Evolutionary conservation across 53 echinoderm and acorn worm genomes (phyloP).

Genomic region (Holothuria leucospilota): DNA sequence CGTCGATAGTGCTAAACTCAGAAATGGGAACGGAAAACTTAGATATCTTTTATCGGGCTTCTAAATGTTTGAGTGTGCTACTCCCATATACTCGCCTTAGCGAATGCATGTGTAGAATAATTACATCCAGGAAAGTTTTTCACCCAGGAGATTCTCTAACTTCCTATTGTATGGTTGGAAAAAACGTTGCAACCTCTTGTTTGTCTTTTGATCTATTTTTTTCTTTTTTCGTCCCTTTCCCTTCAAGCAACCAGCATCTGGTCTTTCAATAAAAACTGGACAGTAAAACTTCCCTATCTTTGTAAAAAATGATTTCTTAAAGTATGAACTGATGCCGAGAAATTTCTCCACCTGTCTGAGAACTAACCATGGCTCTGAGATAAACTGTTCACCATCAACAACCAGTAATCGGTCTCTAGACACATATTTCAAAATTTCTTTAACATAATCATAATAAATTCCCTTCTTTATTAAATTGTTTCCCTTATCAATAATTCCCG

Average conservation of each 20-base stretch:
- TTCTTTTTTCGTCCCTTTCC: not conserved
- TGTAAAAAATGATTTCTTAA: not conserved
- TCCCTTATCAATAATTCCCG: not conserved
- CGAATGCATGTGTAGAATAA: no score
- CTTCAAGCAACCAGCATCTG: slow-evolving; percentile 28
- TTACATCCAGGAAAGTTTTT: no score
- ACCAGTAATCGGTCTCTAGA: slow-evolving; percentile 9
- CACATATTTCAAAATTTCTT: not conserved
- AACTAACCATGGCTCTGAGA: slow-evolving; percentile 10
- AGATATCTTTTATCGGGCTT: no score
- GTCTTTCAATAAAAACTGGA: slow-evolving; percentile 23
- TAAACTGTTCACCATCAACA: slow-evolving; percentile 26
- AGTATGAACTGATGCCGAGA: not conserved
- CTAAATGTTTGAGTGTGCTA: no score
- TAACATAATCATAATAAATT: slow-evolving; percentile 9
- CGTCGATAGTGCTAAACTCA: no score
- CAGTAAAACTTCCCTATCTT: slow-evolving; percentile 32
- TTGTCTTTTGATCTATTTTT: no score
- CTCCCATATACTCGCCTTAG: no score
- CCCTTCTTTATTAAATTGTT: slow-evolving; percentile 32
- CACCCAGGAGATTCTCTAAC: no score
- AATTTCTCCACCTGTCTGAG: not conserved
- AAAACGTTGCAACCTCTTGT: no score
- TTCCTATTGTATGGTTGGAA: no score
- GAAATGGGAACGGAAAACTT: no score